phyloP scores from a whole-genome alignment of 1,140 invertebrate genomes.

The Gryon sp. region DNA sequence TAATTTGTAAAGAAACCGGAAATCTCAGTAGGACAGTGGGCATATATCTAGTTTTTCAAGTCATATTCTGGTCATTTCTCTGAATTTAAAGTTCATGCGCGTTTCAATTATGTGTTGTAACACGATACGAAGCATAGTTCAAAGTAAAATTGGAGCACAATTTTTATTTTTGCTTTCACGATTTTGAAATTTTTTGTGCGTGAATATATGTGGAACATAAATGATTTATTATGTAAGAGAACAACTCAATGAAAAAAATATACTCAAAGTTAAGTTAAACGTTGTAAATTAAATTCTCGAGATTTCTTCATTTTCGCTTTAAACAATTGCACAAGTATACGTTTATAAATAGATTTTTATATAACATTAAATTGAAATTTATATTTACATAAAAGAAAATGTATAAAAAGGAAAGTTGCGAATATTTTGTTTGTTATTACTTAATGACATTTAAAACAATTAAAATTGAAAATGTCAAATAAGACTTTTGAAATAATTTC shows the following conservation, averaged over 20 bases:
- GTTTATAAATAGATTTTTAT: too few species aligned
- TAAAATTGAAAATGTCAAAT: conserved; percentile 27
- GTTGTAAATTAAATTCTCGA: neutral
- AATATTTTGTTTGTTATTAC: too few species aligned
- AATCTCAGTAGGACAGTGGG: conserved; percentile 11
- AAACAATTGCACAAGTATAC: too few species aligned
- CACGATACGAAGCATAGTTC: conserved; percentile 18
- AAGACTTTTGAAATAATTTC: neutral
- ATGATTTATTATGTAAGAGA: neutral
- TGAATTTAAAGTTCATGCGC: conserved; percentile 17
- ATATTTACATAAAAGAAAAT: too few species aligned
- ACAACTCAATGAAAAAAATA: neutral
- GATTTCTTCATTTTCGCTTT: too few species aligned
- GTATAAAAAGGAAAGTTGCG: too few species aligned
- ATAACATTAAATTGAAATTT: too few species aligned
- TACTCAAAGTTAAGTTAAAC: neutral
- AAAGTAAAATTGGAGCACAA: conserved; percentile 18
- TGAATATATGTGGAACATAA: neutral
- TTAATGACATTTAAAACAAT: conserved; percentile 22
- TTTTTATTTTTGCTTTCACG: conserved; percentile 8
- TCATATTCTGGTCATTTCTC: conserved; percentile 12
- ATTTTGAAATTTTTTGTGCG: conserved; percentile 14
- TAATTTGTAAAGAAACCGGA: conserved; percentile 32
- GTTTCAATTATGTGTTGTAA: conserved; percentile 18
- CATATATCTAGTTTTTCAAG: conserved; percentile 24